A percentile compares a stretch with the other conserved stretches of the same genome.
These are phyloP conservation scores for Nycticryphes semicollaris DNA, from an alignment of 2,113 vertebrate genomes.

Conservation along the genomic window DNA sequence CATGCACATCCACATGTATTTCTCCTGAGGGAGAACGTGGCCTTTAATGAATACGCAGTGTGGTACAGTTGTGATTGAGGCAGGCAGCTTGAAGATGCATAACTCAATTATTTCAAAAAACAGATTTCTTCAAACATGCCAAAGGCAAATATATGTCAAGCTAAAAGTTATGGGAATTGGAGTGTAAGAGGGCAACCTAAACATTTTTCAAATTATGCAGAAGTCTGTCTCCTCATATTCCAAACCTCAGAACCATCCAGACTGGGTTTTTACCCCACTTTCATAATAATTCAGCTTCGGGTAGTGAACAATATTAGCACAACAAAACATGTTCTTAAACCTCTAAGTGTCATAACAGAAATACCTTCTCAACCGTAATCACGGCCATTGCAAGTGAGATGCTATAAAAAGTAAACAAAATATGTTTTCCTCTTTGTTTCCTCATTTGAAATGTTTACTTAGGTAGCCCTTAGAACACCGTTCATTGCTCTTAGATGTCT, in stretches of 20 bases:
- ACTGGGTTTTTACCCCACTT: neutral
- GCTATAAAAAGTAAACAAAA: neutral
- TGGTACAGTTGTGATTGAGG: neutral
- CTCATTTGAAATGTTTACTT: neutral
- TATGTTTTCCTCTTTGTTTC: neutral
- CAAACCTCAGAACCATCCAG: neutral
- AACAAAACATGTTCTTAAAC: neutral
- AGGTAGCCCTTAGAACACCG: neutral
- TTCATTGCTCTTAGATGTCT: neutral
- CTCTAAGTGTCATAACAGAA: neutral
- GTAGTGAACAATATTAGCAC: neutral
- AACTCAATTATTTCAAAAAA: constrained; percentile 18
- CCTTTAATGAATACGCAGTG: neutral
- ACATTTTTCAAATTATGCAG: constrained; percentile 7
- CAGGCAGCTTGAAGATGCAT: neutral
- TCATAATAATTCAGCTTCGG: neutral
- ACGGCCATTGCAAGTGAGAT: neutral
- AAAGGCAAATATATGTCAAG: neutral
- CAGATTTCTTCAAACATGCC: neutral
- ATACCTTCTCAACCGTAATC: neutral
- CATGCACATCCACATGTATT: neutral
- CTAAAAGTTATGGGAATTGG: neutral
- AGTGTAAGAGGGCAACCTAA: neutral
- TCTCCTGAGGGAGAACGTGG: neutral
- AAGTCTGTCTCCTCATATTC: neutral